Base-by-base conservation (phyloP, 2,113 vertebrate species). In the Narcine bancroftii region DNA sequence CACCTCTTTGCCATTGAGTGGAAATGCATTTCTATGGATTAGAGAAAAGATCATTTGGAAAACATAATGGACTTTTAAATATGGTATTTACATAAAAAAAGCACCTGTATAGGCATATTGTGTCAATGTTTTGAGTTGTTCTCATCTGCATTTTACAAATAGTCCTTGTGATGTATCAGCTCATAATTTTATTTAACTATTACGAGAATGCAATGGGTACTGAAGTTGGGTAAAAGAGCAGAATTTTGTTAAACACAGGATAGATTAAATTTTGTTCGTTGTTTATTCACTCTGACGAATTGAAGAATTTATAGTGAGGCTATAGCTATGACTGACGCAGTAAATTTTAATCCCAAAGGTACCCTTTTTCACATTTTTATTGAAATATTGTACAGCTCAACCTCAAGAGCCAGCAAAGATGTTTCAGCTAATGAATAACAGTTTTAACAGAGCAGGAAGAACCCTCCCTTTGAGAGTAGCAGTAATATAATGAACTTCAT, bases 371-470 rank as follows among this genome's bases (percentile, higher is more conserved):
- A 56, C 79, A 83, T 56, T 87, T 87, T 87, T 87, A 63, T 53
- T n/a, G 19, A 53, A 87, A n/a, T 87, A 87, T 63, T 60, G 53
- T 87, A 21, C 33, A 71, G 26, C 26, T 91, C 26, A 2, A 71
- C 89, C 47, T 91, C 89, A 91, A 45, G 36, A 91, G 89, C 42
- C n/a, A 91, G 85, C 42, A 89, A 65, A 89, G 85, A 60, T 36
- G 36, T 91, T 47, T 69, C 21, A 69, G 42, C 29, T 17, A 91
- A 69, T 69, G 89, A 91, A 47, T 66, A 91, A 66, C 63, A 47
- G 89, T 69, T 91, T 71, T 47, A 69, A 47, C 89, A 91, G 89
- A 45, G 42, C 89, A 91, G 89, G 89, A 91, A 91, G 89, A 29
- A 71, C 9, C 65, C 89, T 91, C 63, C 89, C 89, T 69, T 69